Percentiles rank a stretch among this genome's conserved stretches.
These are phyloP conservation scores for Dryobotodes eremita DNA, from an alignment of 2,888 invertebrate genomes.

Conservation along the genomic window DNA sequence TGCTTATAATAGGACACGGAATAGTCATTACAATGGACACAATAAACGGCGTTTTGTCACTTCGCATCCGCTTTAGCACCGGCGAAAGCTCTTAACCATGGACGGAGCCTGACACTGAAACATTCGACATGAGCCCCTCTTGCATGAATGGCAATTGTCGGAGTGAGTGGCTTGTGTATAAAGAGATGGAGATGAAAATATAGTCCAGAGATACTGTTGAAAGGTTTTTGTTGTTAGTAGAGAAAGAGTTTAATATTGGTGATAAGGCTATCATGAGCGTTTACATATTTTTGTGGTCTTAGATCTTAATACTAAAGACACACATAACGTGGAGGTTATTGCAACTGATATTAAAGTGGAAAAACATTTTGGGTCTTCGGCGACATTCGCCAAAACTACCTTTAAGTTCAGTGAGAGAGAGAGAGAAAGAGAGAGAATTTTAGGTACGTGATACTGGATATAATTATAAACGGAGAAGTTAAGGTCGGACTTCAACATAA, in stretches of 20 bases:
- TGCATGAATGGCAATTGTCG: constrained; percentile 62
- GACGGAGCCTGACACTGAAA: constrained; percentile 44
- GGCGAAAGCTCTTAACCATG: constrained; percentile 1
- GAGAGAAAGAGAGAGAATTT: neutral
- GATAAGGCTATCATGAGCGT: neutral
- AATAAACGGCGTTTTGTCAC: neutral
- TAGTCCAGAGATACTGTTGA: constrained; percentile 8
- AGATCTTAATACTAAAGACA: neutral
- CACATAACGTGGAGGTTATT: neutral
- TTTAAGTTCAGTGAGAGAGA: neutral
- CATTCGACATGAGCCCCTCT: constrained; percentile 63
- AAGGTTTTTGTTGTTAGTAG: constrained; percentile 15
- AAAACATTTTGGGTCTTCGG: neutral
- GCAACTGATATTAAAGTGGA: neutral
- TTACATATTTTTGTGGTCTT: neutral
- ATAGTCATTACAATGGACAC: neutral
- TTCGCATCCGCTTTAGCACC: neutral
- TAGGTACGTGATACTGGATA: neutral
- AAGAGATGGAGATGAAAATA: constrained; percentile 24
- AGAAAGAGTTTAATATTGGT: neutral
- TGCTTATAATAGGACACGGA: neutral
- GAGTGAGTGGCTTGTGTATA: constrained; percentile 33
- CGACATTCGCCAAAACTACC: neutral
- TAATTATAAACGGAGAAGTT: neutral
- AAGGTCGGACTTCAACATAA: neutral